Conservation (phyloP, 1,140 invertebrate genomes). For the Pararge aegeria region DNA sequence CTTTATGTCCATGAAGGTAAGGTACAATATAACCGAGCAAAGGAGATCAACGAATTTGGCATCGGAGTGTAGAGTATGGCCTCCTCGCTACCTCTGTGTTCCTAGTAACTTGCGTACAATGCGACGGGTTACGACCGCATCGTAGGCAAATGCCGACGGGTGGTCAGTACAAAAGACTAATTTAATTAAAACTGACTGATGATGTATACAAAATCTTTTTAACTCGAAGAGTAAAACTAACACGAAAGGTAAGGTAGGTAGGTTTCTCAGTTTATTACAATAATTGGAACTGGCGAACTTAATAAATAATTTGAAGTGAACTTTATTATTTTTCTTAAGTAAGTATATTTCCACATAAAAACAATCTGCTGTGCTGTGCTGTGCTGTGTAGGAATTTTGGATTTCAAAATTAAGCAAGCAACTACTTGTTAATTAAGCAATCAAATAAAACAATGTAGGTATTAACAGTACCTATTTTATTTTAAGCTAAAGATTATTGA, state of each 20-base stretch:
- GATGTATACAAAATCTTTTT: no score
- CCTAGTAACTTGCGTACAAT: conserved; percentile 65
- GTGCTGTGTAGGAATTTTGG: no score
- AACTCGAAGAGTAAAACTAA: no score
- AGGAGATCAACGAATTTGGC: neutral
- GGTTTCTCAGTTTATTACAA: no score
- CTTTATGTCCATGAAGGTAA: neutral
- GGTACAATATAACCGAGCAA: neutral
- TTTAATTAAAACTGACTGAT: neutral
- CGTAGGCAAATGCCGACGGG: conserved; percentile 34
- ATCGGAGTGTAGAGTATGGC: neutral
- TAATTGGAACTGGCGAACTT: no score
- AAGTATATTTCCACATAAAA: no score
- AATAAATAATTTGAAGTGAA: no score
- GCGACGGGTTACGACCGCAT: conserved; percentile 58
- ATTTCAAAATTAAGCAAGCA: no score
- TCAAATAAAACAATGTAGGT: neutral
- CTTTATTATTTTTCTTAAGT: no score
- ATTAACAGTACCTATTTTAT: neutral
- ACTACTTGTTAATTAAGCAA: no score
- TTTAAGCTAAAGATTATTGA: neutral
- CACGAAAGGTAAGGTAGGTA: no score
- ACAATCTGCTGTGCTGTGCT: no score
- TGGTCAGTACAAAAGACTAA: neutral
- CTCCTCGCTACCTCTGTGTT: conserved; percentile 40